Conservation (phyloP, 2,797 vertebrate species). For the Choloepus didactylus region DNA sequence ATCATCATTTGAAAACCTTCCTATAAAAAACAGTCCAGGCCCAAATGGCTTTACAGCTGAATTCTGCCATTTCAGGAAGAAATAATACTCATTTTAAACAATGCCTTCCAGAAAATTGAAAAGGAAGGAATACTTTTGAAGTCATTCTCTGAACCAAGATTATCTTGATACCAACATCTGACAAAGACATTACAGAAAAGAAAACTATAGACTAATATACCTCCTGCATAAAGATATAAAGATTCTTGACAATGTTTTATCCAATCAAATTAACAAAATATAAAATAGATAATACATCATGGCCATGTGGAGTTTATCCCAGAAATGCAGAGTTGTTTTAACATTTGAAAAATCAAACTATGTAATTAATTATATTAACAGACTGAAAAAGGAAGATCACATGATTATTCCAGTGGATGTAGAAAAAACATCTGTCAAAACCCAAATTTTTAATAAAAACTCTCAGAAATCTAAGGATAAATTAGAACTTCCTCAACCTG, state of each 20-base stretch:
- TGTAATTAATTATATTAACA: background rate
- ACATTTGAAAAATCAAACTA: background rate
- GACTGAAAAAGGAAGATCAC: background rate
- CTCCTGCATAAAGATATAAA: conserved; percentile 13
- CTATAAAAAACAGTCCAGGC: background rate
- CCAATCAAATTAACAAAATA: background rate
- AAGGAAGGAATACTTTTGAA: conserved; percentile 12
- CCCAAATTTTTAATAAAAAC: background rate
- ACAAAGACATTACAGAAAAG: background rate
- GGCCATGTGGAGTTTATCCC: background rate
- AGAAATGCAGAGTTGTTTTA: conserved; percentile 21
- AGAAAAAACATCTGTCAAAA: conserved; percentile 25
- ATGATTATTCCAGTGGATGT: background rate
- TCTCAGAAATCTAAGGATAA: conserved; percentile 38
- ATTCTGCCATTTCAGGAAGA: background rate
- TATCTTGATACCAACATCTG: background rate
- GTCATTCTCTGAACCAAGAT: background rate
- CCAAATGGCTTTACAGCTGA: background rate
- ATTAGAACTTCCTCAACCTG: background rate
- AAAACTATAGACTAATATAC: background rate
- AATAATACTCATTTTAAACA: background rate
- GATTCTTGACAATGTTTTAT: conserved; percentile 22
- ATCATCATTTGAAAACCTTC: background rate
- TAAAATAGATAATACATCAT: conserved; percentile 46
- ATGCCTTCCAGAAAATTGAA: background rate